A percentile compares a stretch with the other conserved stretches of the same genome.
phyloP scores from a whole-genome alignment of 2,888 invertebrate species.

The Campopleginae sp. region DNA sequence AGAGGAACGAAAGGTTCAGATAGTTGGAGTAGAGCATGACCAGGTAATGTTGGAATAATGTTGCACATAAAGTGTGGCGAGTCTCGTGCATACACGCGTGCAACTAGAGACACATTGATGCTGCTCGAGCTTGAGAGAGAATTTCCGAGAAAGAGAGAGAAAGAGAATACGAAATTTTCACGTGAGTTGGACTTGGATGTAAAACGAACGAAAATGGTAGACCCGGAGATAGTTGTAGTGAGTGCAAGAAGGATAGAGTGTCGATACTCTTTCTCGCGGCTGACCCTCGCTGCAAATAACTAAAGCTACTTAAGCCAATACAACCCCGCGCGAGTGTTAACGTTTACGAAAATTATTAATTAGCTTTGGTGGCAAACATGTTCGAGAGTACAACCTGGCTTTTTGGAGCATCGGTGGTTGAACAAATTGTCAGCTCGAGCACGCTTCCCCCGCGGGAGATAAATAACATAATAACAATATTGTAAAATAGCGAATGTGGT shows the following conservation, averaged over 20 bases:
- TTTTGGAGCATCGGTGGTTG: constrained; percentile 52
- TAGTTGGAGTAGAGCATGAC: constrained; percentile 67
- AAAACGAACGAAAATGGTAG: constrained; percentile 33
- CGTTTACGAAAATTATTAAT: constrained; percentile 67
- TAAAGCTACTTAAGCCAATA: constrained; percentile 64
- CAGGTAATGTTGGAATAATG: constrained; percentile 83
- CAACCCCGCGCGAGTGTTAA: constrained; percentile 23
- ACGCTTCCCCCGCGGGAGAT: constrained; percentile 28
- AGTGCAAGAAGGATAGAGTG: constrained; percentile 33
- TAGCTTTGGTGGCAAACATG: constrained; percentile 62
- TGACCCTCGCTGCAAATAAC: constrained; percentile 67
- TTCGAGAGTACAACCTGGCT: constrained; percentile 34
- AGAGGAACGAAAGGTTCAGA: constrained; percentile 63
- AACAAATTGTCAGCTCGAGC: constrained; percentile 54
- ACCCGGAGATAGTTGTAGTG: constrained; percentile 30
- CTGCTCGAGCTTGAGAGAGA: constrained; percentile 19
- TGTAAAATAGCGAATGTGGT: constrained; percentile 30
- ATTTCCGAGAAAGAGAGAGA: constrained; percentile 29
- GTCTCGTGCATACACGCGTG: constrained; percentile 69
- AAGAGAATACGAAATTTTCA: constrained; percentile 38
- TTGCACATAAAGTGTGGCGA: constrained; percentile 82
- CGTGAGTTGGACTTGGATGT: constrained; percentile 60
- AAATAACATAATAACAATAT: constrained; percentile 44
- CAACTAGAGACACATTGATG: constrained; percentile 61
- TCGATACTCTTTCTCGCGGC: constrained; percentile 62